A percentile compares a stretch with the other conserved stretches of the same genome.
Evolutionary conservation across 2,797 vertebrate genomes (phyloP).

Genomic region (Sciurus carolinensis): DNA sequence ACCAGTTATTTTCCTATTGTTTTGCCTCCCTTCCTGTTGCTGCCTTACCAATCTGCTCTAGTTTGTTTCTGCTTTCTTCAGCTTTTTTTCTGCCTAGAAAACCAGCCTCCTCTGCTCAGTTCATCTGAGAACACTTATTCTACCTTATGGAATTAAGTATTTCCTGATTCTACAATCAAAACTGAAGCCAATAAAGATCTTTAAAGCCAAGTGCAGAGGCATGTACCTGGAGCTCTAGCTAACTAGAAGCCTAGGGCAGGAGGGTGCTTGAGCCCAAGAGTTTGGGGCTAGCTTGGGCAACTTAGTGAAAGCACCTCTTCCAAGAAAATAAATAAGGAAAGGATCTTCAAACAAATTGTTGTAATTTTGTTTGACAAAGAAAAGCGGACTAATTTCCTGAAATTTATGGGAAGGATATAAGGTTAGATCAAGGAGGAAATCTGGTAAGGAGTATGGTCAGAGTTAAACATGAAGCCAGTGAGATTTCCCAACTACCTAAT

Average conservation of each 20-base stretch:
- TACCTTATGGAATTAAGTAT: no score
- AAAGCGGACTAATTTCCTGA: not conserved
- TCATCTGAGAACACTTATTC: no score
- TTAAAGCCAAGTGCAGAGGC: not conserved
- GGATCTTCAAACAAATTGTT: not conserved
- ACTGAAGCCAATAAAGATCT: no score
- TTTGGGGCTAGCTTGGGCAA: not conserved
- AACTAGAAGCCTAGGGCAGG: not conserved
- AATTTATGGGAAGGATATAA: constrained; percentile 18
- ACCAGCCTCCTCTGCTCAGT: no score
- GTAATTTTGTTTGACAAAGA: not conserved
- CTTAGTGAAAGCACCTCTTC: not conserved
- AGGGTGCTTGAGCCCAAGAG: not conserved
- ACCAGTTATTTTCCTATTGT: no score
- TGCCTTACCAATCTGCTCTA: not conserved
- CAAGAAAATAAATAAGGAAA: not conserved
- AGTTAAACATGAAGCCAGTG: not conserved
- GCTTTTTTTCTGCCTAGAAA: no score
- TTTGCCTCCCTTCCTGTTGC: not conserved
- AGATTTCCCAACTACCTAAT: not conserved
- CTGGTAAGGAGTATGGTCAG: not conserved
- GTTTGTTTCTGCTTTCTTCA: not conserved
- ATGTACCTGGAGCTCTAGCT: not conserved
- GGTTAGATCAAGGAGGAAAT: not conserved
- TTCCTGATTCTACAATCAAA: no score